A percentile compares a stretch with the other conserved stretches of the same genome.
These are phyloP conservation scores for Diachrysia chrysitis DNA, from an alignment of 2,888 invertebrate genomes.

Conservation along the genomic window DNA sequence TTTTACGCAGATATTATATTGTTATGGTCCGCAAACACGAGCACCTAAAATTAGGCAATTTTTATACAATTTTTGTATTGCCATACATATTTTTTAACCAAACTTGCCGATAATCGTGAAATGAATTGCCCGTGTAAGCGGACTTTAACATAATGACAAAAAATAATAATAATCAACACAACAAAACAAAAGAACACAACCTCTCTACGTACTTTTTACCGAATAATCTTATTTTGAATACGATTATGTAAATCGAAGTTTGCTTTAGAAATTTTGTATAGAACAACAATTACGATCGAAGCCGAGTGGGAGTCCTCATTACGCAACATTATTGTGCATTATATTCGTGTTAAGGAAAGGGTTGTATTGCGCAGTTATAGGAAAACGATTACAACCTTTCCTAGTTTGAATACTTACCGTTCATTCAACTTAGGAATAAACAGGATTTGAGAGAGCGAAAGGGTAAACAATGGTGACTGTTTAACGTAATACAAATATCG, in stretches of 20 bases:
- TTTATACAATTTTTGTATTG: too few relatives aligned
- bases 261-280: slow-evolving; percentile 21
- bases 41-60: too few relatives aligned
- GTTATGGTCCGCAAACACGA: too few relatives aligned
- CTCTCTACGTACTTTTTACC: slow-evolving; percentile 13
- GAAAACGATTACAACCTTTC: slow-evolving; percentile 25
- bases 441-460: not conserved
- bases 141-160: too few relatives aligned
- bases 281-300: slow-evolving; percentile 33
- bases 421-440: not conserved
- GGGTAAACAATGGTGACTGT: not conserved
- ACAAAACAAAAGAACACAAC: slow-evolving; percentile 22
- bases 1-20: too few relatives aligned
- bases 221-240: slow-evolving; percentile 14
- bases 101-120: too few relatives aligned
- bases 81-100: too few relatives aligned
- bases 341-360: slow-evolving; percentile 20
- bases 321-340: slow-evolving; percentile 30
- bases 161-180: slow-evolving; percentile 10
- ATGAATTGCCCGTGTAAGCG: too few relatives aligned
- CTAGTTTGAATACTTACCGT: slow-evolving; percentile 20
- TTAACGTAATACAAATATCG: not conserved
- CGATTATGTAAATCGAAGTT: slow-evolving; percentile 29
- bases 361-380: slow-evolving; percentile 26
- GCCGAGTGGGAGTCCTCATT: slow-evolving; percentile 24